phyloP scores from a whole-genome alignment of 2,113 vertebrate species.

The Odocoileus virginianus region DNA sequence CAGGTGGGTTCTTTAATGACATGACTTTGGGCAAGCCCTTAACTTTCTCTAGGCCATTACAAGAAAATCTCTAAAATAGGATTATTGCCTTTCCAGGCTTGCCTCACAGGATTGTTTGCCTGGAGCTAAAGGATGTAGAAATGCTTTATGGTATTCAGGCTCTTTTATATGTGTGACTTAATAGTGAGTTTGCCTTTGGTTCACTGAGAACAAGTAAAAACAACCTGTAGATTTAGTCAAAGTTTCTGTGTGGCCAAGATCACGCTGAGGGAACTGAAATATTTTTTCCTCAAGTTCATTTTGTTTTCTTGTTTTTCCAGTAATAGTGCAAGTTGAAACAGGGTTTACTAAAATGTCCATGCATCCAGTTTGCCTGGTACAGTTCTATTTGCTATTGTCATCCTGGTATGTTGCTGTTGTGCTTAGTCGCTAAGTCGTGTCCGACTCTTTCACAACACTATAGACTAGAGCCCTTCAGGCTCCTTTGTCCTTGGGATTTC shows the following conservation, averaged over 20 bases:
- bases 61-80: background rate
- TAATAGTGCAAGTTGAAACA: background rate
- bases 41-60: background rate
- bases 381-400: background rate
- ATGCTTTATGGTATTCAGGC: background rate
- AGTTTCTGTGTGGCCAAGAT: background rate
- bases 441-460: background rate
- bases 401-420: background rate
- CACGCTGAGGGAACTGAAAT: background rate
- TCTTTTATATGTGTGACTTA: background rate
- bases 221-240: background rate
- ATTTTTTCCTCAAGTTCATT: background rate
- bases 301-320: background rate
- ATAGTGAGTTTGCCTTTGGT: background rate
- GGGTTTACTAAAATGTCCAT: background rate
- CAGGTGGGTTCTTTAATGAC: background rate
- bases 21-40: background rate
- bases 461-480: background rate
- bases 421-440: background rate
- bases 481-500: background rate
- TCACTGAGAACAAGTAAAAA: background rate
- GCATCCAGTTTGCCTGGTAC: background rate
- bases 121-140: background rate
- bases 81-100: background rate
- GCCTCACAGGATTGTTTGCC: background rate